Percentiles rank a stretch among this genome's conserved stretches.
phyloP scores from a whole-genome alignment of 2,888 invertebrate genomes.

The Eudasyphora cyanicolor region DNA sequence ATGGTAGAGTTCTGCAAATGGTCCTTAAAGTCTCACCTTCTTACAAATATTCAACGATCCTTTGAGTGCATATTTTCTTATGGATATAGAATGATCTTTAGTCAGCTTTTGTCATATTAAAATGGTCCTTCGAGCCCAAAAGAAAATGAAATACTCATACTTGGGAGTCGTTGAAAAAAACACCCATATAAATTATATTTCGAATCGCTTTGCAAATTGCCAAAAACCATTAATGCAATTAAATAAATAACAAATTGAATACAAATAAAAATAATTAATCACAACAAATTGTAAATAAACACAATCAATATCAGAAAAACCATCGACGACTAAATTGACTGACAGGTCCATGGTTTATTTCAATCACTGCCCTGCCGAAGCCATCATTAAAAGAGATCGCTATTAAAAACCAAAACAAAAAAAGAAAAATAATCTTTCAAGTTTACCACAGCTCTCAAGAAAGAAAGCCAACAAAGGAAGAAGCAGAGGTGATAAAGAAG shows the following conservation, averaged over 20 bases:
- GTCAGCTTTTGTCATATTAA: no score
- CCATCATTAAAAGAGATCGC: not conserved
- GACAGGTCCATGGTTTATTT: not conserved
- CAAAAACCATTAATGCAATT: not conserved
- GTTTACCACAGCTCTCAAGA: not conserved
- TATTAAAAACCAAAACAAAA: not conserved
- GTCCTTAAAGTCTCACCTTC: no score
- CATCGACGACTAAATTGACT: not conserved
- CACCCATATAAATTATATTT: no score
- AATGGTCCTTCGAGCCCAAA: no score
- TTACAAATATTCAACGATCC: no score
- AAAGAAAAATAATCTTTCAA: not conserved
- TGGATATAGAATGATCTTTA: no score
- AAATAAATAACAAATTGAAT: not conserved
- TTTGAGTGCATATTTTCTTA: no score
- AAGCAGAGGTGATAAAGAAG: not conserved
- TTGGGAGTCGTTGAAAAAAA: no score
- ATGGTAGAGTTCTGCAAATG: no score
- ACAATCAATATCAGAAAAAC: not conserved
- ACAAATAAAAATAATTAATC: not conserved
- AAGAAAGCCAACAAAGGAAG: not conserved
- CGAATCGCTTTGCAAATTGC: not conserved
- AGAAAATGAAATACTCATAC: no score
- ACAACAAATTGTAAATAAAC: not conserved
- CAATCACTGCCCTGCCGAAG: not conserved